A percentile compares a stretch with the other conserved stretches of the same genome.
Evolutionary conservation across 2,888 invertebrate genomes (phyloP).

Genomic region (Antheraea yamamai): DNA sequence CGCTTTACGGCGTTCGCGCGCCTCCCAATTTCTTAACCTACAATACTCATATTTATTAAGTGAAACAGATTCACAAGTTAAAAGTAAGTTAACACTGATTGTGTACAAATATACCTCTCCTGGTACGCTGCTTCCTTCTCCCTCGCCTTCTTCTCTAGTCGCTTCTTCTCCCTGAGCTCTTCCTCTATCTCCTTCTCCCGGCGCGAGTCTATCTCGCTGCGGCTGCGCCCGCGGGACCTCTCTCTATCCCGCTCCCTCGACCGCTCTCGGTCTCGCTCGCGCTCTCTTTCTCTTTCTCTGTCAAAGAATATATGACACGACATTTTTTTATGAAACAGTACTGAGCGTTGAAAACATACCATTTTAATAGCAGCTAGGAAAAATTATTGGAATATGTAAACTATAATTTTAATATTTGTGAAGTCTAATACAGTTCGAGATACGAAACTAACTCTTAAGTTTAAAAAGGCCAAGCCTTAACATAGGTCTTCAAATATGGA

Average conservation of each 20-base stretch:
- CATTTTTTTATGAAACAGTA: conserved; percentile 7
- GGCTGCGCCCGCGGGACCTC: conserved; percentile 69
- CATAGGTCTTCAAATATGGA: too few relatives aligned
- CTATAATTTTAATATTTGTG: background rate
- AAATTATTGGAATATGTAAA: background rate
- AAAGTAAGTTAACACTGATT: background rate
- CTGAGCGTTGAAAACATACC: background rate
- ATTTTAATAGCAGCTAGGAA: background rate
- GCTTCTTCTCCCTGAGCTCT: conserved; percentile 94
- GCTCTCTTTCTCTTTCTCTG: conserved; percentile 62
- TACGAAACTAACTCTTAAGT: background rate
- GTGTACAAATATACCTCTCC: conserved; percentile 78
- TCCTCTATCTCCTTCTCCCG: conserved; percentile 94
- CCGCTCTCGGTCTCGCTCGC: conserved; percentile 64
- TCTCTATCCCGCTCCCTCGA: conserved; percentile 69
- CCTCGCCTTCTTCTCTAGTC: conserved; percentile 93
- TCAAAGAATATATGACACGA: conserved; percentile 12
- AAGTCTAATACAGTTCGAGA: background rate
- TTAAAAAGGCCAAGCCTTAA: too few relatives aligned
- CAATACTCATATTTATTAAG: background rate
- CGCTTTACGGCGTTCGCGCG: conserved; percentile 92
- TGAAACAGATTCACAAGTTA: too few relatives aligned
- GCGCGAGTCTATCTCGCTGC: conserved; percentile 84
- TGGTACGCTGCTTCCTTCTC: conserved; percentile 99
- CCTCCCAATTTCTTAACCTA: conserved; percentile 88